Percentiles rank a stretch among this genome's conserved stretches.
These are phyloP conservation scores for Cebidichthys violaceus DNA, from an alignment of 2,113 vertebrate genomes.

Conservation along the genomic window DNA sequence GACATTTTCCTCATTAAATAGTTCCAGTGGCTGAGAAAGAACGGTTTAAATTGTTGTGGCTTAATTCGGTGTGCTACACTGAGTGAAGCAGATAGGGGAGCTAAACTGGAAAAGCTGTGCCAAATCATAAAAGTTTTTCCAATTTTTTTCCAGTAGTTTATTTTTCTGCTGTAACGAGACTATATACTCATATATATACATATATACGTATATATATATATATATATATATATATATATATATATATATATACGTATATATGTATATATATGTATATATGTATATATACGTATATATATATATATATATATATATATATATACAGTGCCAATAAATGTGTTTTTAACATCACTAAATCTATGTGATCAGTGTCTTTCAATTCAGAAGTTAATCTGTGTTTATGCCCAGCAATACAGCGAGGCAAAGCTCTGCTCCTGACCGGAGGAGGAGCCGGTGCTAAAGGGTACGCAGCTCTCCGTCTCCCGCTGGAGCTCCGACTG, in stretches of 20 bases:
- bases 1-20: slow-evolving; percentile 50
- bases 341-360: not conserved
- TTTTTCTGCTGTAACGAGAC: not conserved
- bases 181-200: not conserved
- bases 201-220: no score
- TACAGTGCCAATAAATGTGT: not conserved
- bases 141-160: not conserved
- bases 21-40: slow-evolving; percentile 49
- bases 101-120: not conserved
- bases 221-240: no score
- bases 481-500: not conserved
- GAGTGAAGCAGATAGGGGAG: not conserved
- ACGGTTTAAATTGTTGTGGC: slow-evolving; percentile 42
- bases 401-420: not conserved
- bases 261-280: no score
- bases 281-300: no score
- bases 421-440: not conserved
- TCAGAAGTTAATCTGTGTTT: not conserved
- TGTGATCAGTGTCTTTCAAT: not conserved
- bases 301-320: no score
- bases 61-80: slow-evolving; percentile 34
- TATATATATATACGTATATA: no score
- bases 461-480: not conserved
- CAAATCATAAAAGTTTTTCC: not conserved
- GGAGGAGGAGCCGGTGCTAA: not conserved